phyloP scores from a whole-genome alignment of 2,797 vertebrate genomes.

The Yasuhikotakia modesta region DNA sequence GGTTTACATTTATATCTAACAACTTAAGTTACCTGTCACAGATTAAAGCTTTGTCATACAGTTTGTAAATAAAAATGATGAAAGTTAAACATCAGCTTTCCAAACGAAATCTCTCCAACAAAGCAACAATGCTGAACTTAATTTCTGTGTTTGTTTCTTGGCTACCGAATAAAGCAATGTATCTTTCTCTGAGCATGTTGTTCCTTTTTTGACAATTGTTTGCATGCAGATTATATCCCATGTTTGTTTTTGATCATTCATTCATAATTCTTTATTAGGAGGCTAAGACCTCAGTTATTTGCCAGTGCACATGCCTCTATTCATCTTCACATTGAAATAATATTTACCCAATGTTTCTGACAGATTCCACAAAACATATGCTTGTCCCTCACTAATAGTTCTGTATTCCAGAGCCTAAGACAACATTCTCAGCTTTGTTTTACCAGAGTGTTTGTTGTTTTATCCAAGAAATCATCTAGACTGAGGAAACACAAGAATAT shows the following conservation, averaged over 20 bases:
- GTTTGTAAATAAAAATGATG: not conserved
- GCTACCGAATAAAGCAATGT: conserved; percentile 27
- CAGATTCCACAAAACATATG: conserved; percentile 59
- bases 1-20: not conserved
- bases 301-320: conserved; percentile 50
- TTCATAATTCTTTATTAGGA: conserved; percentile 41
- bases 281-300: conserved; percentile 21
- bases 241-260: conserved; percentile 45
- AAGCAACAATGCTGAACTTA: not conserved
- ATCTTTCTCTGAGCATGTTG: conserved; percentile 14
- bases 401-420: conserved; percentile 64
- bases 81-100: conserved; percentile 48
- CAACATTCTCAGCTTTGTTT: conserved; percentile 67
- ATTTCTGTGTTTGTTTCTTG: not conserved
- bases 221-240: conserved; percentile 22
- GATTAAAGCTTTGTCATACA: not conserved
- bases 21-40: not conserved
- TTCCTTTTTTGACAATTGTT: conserved; percentile 24
- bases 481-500: conserved; percentile 60
- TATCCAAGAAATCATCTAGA: conserved; percentile 62
- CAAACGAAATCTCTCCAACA: not conserved
- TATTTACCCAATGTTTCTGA: conserved; percentile 62
- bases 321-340: conserved; percentile 58
- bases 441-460: conserved; percentile 70
- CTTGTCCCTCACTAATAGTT: conserved; percentile 63